These are phyloP conservation scores for Diorhabda elongata DNA, from an alignment of 1,140 invertebrate genomes.

Conservation along the genomic window DNA sequence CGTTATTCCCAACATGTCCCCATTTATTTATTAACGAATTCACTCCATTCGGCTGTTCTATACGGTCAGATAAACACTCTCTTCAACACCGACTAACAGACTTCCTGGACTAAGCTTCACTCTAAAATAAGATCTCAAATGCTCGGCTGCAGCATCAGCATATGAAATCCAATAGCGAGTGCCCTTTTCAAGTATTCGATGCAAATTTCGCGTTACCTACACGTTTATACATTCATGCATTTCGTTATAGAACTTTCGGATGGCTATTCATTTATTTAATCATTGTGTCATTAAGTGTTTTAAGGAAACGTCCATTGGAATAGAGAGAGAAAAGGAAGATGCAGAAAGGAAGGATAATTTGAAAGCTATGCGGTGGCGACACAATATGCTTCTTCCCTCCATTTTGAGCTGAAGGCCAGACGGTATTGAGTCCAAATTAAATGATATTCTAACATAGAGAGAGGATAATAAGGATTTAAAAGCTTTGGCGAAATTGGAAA, in stretches of 20 bases:
- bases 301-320: neutral
- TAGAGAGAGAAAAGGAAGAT: neutral
- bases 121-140: neutral
- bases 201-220: neutral
- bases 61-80: too few species aligned
- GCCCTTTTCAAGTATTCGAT: neutral
- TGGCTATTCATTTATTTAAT: neutral
- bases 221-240: neutral
- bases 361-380: conserved; percentile 1
- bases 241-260: neutral
- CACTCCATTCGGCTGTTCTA: too few species aligned
- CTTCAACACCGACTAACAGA: too few species aligned
- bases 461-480: conserved; percentile 1
- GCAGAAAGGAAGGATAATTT: neutral
- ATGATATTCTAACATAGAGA: neutral
- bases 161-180: neutral
- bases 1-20: too few species aligned
- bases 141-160: neutral
- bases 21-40: too few species aligned
- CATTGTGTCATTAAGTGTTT: conserved; percentile 1
- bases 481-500: neutral
- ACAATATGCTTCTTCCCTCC: neutral
- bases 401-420: neutral
- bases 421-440: neutral
- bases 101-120: too few species aligned